phyloP scores from a whole-genome alignment of 1,140 invertebrate genomes.

The Carcinoscorpius rotundicauda region DNA sequence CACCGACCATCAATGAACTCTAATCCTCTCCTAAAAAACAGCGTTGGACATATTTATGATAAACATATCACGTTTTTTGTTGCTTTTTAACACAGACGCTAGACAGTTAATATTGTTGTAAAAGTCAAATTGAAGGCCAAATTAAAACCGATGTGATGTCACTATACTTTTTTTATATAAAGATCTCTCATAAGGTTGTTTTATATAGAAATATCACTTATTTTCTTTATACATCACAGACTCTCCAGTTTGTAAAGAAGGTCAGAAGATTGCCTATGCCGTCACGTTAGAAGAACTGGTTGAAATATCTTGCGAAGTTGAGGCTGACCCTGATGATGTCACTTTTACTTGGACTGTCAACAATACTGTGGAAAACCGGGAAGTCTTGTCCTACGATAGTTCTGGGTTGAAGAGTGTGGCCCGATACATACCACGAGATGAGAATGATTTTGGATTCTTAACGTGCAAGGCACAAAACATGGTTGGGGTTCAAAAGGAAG shows the following conservation, averaged over 20 bases:
- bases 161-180: too few relatives aligned
- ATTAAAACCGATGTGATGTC: too few relatives aligned
- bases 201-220: too few relatives aligned
- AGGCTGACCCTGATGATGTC: slow-evolving; percentile 66
- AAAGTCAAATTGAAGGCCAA: too few relatives aligned
- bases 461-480: slow-evolving; percentile 21
- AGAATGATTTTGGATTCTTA: slow-evolving; percentile 54
- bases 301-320: slow-evolving; percentile 72
- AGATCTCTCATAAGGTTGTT: too few relatives aligned
- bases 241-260: slow-evolving; percentile 66
- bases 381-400: slow-evolving; percentile 39
- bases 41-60: too few relatives aligned
- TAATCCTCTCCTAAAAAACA: too few relatives aligned
- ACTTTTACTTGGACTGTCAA: slow-evolving; percentile 85
- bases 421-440: slow-evolving; percentile 46
- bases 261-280: slow-evolving; percentile 67
- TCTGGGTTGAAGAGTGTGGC: slow-evolving; percentile 43
- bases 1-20: too few relatives aligned
- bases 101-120: too few relatives aligned
- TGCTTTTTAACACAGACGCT: too few relatives aligned
- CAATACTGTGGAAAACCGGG: slow-evolving; percentile 74
- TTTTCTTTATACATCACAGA: slow-evolving; percentile 41
- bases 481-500: slow-evolving; percentile 20
- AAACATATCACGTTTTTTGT: too few relatives aligned
- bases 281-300: slow-evolving; percentile 79